Evolutionary conservation across 2,797 vertebrate species (phyloP).

Genomic region (Rhinatrema bivittatum): DNA sequence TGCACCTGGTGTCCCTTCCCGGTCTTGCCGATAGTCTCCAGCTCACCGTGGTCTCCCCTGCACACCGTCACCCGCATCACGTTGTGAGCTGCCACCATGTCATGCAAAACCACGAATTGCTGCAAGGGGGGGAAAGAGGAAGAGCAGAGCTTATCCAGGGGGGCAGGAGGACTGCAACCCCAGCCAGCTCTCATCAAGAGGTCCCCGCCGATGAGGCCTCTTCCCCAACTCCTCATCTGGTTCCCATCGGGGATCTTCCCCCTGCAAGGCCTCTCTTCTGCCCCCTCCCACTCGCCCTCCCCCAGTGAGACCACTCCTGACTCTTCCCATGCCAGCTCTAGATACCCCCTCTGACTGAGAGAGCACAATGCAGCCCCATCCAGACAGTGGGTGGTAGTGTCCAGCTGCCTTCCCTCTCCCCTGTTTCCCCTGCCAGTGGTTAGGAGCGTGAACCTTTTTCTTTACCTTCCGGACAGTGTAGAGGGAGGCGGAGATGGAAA

Average conservation of each 20-base stretch:
- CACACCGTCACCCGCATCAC: slow-evolving; percentile 13
- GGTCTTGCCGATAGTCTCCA: too few species aligned
- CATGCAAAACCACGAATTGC: slow-evolving; percentile 27
- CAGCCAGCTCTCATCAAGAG: too few species aligned
- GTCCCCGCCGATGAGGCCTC: too few species aligned
- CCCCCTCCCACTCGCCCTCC: too few species aligned
- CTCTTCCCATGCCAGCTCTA: not conserved
- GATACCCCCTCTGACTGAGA: not conserved
- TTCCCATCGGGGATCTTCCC: too few species aligned
- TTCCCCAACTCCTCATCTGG: too few species aligned
- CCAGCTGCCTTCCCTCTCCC: too few species aligned
- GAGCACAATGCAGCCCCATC: too few species aligned
- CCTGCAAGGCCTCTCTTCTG: too few species aligned
- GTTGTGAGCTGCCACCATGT: slow-evolving; percentile 26
- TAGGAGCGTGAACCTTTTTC: accelerated
- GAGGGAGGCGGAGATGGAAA: slow-evolving; percentile 21
- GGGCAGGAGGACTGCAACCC: too few species aligned
- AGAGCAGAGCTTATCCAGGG: not conserved
- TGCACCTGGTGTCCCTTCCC: too few species aligned
- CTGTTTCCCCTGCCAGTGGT: not conserved
- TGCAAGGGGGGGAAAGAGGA: not conserved
- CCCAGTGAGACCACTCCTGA: not conserved
- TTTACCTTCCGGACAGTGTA: slow-evolving; percentile 22
- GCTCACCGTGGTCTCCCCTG: slow-evolving; percentile 8
- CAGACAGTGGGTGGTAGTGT: too few species aligned